phyloP scores from a whole-genome alignment of 1,140 invertebrate genomes.

The Elysia chlorotica region DNA sequence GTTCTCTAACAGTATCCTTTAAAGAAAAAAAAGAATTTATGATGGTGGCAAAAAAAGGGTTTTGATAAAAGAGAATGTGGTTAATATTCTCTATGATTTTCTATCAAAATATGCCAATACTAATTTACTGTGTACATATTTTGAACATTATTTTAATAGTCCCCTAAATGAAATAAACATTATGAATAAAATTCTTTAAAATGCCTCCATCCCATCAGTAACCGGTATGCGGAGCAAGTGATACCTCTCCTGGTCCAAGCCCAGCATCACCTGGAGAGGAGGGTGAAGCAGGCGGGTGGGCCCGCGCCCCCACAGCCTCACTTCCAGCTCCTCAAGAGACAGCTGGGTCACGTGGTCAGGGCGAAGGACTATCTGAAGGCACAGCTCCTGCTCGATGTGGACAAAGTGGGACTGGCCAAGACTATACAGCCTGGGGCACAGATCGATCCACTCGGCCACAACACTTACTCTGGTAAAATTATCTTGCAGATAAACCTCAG shows the following conservation, averaged over 20 bases:
- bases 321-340: conserved; percentile 35
- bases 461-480: conserved; percentile 50
- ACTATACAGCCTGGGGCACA: conserved; percentile 42
- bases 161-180: too few relatives aligned
- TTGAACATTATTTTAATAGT: too few relatives aligned
- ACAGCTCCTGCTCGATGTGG: conserved; percentile 45
- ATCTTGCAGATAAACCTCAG: too few relatives aligned
- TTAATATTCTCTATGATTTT: too few relatives aligned
- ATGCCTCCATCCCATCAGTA: too few relatives aligned
- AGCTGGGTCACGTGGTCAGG: conserved; percentile 43
- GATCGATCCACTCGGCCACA: conserved; percentile 53
- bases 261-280: conserved; percentile 51
- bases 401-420: conserved; percentile 22
- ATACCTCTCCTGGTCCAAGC: conserved; percentile 57
- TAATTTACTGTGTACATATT: too few relatives aligned
- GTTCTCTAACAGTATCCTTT: too few relatives aligned
- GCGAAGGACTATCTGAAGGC: conserved; percentile 50
- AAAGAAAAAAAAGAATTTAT: too few relatives aligned
- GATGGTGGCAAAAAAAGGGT: too few relatives aligned
- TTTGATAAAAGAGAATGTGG: too few relatives aligned
- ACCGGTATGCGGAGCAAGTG: conserved; percentile 58
- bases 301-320: conserved; percentile 50
- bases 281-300: conserved; percentile 40
- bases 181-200: too few relatives aligned
- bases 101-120: too few relatives aligned